Base-by-base conservation (phyloP, 2,888 invertebrate genomes). In the Ophraella communa region DNA sequence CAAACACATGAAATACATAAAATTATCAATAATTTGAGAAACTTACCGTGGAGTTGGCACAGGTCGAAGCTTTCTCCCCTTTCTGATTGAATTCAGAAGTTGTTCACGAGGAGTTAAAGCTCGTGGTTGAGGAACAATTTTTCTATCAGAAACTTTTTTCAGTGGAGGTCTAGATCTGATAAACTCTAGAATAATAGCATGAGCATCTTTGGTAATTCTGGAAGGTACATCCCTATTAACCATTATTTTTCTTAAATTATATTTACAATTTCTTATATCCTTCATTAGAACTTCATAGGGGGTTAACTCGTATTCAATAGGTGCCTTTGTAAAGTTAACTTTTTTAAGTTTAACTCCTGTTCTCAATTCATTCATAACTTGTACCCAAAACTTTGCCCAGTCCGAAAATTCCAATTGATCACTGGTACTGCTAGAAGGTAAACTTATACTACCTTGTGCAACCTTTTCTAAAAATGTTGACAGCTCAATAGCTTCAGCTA, bases 211-310 rank as follows among this genome's bases (percentile, higher is more conserved):
- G 83, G 94, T 95, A 62, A 95, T 92, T 81, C 91, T 88, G 59
- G 87, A 90, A 64, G 91, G 92, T 78, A 94, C 88, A 82, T 91
- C 89, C 53, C 93, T 93, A 80, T 94, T 92, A 35, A 93, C 89
- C 88, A 88, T 88, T 69, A 89, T 89, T 85, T 96, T 96, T 80
- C 93, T 90, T 74, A 97, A 86, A 78, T 92, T 94, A 84, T 95
- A 97, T 79, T 95, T 87, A 80, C 93, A 89, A 66, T 93, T 90
- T 74, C 96, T 86, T 78, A 98, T 97, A 80, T 98, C 97, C 80
- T 96, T 95, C 93, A 98, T 95, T 62, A 98, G 87, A 78, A 96
- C 95, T 84, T 98, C 97, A 79, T 96, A 97, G 11, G 97, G 97
- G 49, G 97, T 98, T 74, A 97, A 84, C 82, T 96, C 96, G 82